Evolutionary conservation across 2,888 invertebrate species (phyloP), one percentile per base, ranked within the genome.

Genomic region (Baronia brevicornis): DNA sequence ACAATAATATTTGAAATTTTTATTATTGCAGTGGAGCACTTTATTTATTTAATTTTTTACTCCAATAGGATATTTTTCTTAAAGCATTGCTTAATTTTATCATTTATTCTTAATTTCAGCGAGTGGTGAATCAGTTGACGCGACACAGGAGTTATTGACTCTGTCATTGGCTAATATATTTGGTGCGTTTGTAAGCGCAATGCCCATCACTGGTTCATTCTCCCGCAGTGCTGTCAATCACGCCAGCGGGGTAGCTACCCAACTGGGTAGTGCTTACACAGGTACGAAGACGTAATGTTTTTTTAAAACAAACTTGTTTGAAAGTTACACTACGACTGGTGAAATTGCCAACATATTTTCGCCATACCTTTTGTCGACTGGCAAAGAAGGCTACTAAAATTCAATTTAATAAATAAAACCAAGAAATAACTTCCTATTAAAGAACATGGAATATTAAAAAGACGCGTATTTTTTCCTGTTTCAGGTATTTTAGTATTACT

Each of bases 171-270:
- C 95, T 41, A 97, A 96, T 62, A 87, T 96, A 22, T 73, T 94
- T 20, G 96, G 96, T 0, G 92, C 95, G 0, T 95, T 96, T 56
- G 92, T 94, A 28, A 91, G 91, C 2, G 94, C 96, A 0, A 95
- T 96, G 89, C 96, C 97, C 0, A 92, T 96, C 6, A 93, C 94
- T 2, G 96, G 94, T 3, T 94, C 94, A 0, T 95, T 95, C 70
- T 94, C 94, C 0, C 86, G 95, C 33, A 93, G 95, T 39, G 97
- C 97, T 10, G 96, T 97, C 0, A 97, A 97, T 79, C 94, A 96
- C 55, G 95, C 95, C n/a, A 95, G 95, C 58, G 96, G 96, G 0
- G 96, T 96, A 0, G 89, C 90, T 42, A 96, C 96, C 0, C 95
- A 96, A 6, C 87, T 95, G 42, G 94, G 96, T 15, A 96, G 95